Conservation (phyloP, 2,797 vertebrate genomes). For the Hemibagrus guttatus region DNA sequence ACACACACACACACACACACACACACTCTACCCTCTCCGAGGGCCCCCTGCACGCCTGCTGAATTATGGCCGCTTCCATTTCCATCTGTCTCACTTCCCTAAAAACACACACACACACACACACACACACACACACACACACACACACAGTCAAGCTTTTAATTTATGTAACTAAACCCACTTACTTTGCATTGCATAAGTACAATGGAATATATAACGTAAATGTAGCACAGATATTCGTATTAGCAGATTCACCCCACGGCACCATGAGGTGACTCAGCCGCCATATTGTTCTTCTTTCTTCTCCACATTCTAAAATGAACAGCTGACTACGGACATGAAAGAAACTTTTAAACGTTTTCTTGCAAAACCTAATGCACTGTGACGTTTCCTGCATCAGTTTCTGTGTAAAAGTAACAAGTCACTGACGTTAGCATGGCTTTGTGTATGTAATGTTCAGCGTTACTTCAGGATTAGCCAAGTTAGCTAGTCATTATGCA, state of each 20-base stretch:
- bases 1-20: slow-evolving; percentile 36
- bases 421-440: background rate
- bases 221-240: background rate
- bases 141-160: background rate
- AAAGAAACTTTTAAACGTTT: background rate
- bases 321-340: background rate
- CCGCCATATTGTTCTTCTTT: background rate
- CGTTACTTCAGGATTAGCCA: background rate
- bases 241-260: background rate
- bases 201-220: background rate
- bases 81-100: slow-evolving; percentile 6
- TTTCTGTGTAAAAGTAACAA: background rate
- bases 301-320: background rate
- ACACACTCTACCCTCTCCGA: slow-evolving; percentile 18
- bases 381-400: background rate
- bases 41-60: slow-evolving; percentile 9
- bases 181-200: background rate
- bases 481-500: background rate
- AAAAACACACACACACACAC: background rate
- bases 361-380: background rate
- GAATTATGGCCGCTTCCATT: slow-evolving; percentile 25
- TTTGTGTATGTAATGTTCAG: background rate
- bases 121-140: slow-evolving; percentile 8
- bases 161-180: background rate
- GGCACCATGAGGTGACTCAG: background rate